Evolutionary conservation across 1,140 invertebrate genomes (phyloP).

Genomic region (Vanessa tameamea): DNA sequence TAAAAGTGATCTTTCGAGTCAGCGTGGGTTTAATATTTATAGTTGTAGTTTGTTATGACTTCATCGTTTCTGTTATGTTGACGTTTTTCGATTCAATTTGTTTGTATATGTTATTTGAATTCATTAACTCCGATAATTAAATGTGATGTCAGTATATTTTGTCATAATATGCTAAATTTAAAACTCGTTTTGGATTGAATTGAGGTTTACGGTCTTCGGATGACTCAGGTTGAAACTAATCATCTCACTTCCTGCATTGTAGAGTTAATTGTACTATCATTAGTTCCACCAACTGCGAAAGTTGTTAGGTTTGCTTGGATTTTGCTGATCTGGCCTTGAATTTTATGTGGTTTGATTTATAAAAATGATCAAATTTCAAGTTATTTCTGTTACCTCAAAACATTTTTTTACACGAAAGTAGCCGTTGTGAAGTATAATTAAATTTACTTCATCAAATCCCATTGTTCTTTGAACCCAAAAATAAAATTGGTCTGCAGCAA

Average conservation of each 20-base stretch:
- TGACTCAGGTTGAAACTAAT: constrained; percentile 62
- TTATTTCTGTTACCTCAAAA: neutral
- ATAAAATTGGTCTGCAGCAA: constrained; percentile 35
- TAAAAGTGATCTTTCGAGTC: constrained; percentile 55
- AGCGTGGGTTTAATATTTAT: constrained; percentile 65
- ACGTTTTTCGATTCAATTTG: constrained; percentile 33
- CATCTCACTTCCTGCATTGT: constrained; percentile 66
- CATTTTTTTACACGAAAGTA: neutral
- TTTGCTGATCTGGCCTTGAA: constrained; percentile 47
- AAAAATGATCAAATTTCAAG: neutral
- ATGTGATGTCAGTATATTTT: constrained; percentile 13
- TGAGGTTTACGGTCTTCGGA: constrained; percentile 36
- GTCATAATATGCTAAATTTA: constrained; percentile 8
- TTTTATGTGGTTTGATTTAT: constrained; percentile 22
- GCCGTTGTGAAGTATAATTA: neutral
- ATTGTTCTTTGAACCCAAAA: neutral
- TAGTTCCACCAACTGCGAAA: constrained; percentile 67
- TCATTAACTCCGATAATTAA: constrained; percentile 11
- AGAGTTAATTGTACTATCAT: constrained; percentile 65
- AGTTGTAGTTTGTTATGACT: constrained; percentile 65
- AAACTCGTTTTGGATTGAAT: constrained; percentile 10
- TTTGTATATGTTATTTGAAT: constrained; percentile 22
- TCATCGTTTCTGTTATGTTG: constrained; percentile 57
- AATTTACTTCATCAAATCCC: neutral
- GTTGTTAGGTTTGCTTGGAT: constrained; percentile 53